Conservation (phyloP, 2,113 vertebrate genomes). For the Ammospiza caudacuta region DNA sequence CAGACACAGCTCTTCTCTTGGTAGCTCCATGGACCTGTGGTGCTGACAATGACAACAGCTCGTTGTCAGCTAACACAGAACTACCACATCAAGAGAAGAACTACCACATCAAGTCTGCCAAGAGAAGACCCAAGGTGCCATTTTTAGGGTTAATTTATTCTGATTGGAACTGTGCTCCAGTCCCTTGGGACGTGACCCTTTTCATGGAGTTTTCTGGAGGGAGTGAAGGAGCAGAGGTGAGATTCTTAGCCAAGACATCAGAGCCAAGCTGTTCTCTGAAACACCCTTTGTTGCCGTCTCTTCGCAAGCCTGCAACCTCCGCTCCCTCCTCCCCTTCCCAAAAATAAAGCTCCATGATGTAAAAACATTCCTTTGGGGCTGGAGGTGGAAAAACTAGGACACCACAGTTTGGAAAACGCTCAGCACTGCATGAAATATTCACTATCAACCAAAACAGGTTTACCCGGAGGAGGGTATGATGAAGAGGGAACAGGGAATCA, state of each 20-base stretch:
- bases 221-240: neutral
- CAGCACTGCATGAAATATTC: slow-evolving; percentile 73
- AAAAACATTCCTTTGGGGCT: slow-evolving; percentile 73
- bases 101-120: neutral
- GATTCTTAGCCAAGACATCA: neutral
- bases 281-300: slow-evolving; percentile 4
- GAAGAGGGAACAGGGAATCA: slow-evolving; percentile 26
- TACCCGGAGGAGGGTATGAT: slow-evolving; percentile 63
- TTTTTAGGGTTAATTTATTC: neutral
- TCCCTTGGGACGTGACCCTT: neutral
- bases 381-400: slow-evolving; percentile 72
- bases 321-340: slow-evolving; percentile 50
- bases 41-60: neutral
- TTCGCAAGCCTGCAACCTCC: slow-evolving; percentile 32
- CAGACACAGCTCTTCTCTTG: neutral
- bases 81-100: neutral
- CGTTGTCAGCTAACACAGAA: neutral
- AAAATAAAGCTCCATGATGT: slow-evolving; percentile 69
- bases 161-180: neutral
- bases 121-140: neutral
- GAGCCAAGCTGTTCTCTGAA: slow-evolving; percentile 15
- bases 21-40: neutral
- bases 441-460: slow-evolving; percentile 68
- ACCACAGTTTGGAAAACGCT: slow-evolving; percentile 52
- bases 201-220: neutral